These are phyloP conservation scores for Gallinago undulata DNA, from an alignment of 2,113 vertebrate genomes.

Conservation along the genomic window DNA sequence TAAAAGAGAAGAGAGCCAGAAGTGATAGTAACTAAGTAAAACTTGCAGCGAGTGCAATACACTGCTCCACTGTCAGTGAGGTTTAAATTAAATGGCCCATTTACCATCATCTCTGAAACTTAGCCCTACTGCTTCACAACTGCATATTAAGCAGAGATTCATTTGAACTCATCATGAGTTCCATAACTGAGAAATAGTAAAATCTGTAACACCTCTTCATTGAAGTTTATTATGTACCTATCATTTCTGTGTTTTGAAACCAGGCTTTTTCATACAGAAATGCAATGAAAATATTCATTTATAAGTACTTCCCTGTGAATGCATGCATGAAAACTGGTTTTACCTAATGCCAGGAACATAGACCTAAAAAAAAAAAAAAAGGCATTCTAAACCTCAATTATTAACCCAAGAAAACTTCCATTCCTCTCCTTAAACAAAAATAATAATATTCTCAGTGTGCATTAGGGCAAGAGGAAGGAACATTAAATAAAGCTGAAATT, in stretches of 20 bases:
- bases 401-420: not conserved
- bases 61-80: not conserved
- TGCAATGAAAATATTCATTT: not conserved
- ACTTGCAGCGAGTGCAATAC: not conserved
- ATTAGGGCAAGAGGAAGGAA: not conserved
- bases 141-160: not conserved
- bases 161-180: not conserved
- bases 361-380: not conserved
- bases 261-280: not conserved
- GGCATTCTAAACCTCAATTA: not conserved
- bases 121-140: not conserved
- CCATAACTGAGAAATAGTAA: not conserved
- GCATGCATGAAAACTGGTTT: not conserved
- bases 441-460: not conserved
- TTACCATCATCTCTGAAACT: not conserved
- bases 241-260: not conserved
- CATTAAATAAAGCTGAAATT: not conserved
- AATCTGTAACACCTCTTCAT: not conserved
- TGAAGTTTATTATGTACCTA: not conserved
- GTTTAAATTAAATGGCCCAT: not conserved
- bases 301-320: not conserved
- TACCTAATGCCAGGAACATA: not conserved
- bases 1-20: not conserved
- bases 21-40: rapidly evolving
- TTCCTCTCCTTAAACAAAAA: not conserved